Evolutionary conservation across 2,797 vertebrate species (phyloP), one percentile per base, ranked within the genome.

Genomic region (Zenarchopterus dispar): DNA sequence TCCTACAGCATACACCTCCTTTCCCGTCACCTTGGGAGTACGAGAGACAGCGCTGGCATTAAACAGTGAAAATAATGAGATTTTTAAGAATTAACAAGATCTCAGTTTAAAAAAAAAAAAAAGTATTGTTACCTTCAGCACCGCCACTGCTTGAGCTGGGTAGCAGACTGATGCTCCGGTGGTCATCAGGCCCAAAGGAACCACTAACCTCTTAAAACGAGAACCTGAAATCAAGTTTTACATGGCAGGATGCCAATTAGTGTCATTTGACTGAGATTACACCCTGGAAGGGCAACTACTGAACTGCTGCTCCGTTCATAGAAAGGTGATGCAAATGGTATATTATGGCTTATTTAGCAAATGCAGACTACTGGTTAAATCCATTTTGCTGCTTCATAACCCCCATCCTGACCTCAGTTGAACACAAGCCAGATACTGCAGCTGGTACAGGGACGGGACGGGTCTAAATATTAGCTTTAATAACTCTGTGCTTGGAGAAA

Each of bases 141-240:
- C 56, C 48, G 94, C 73, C 80, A 97, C 89, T 0, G 95, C 89
- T 59, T 96, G 95, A 56, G 91, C 93, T 2, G 96, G 97, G 78
- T 96, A 98, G 85, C 96, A 98, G 65, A 96, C 84, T 1, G 94
- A 91, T 11, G 92, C 84, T 46, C 94, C 95, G 42, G 93, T 88
- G 56, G 92, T 43, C 62, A 93, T 89, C 81, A 98, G 84, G 56
- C 95, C 94, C 82, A 95, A 2, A 0, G 96, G 94, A 78, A 96
- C 88, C 13, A 65, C 84, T 31, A 96, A 61, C 87, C 93, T 95
- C 94, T 93, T 95, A 70, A 95, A 84, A 28, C 86, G 92, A 56
- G 96, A 95, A 67, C 90, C 97, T 98, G 76, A 62, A 59, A 77
- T 43, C 7, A 56, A 24, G 45, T 73, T 73, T 51, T 13, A 56